phyloP scores from a whole-genome alignment of 2,113 vertebrate species.

The Zosterops pallidus region DNA sequence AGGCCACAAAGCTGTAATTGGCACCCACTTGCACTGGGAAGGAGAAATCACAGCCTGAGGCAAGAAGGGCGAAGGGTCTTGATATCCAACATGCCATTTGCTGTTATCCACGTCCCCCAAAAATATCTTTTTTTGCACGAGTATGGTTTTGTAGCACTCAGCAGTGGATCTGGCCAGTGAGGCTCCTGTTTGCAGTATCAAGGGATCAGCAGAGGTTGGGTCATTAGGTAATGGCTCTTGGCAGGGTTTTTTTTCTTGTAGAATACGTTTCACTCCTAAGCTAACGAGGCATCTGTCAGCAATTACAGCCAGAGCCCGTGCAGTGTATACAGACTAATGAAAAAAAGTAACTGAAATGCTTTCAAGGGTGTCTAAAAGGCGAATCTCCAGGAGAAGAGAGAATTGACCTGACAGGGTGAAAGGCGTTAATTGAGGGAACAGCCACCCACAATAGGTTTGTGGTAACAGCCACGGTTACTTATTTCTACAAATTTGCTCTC shows the following conservation, averaged over 20 bases:
- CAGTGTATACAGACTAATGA: neutral
- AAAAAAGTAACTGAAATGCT: neutral
- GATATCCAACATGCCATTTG: neutral
- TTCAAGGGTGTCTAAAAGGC: neutral
- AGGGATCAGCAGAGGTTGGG: neutral
- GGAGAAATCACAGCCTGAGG: neutral
- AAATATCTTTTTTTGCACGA: neutral
- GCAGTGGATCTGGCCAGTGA: neutral
- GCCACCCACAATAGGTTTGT: neutral
- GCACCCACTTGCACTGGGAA: neutral
- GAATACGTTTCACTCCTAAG: neutral
- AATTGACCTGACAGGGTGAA: neutral
- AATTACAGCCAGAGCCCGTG: neutral
- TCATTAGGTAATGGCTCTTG: constrained; percentile 28
- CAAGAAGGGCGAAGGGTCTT: neutral
- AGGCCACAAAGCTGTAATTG: neutral
- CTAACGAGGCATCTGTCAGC: constrained; percentile 15
- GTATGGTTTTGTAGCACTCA: neutral
- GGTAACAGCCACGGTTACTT: neutral
- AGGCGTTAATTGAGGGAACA: neutral
- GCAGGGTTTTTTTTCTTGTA: neutral
- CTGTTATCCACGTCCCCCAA: neutral
- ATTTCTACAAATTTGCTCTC: neutral
- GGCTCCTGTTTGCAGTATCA: neutral
- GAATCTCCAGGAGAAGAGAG: neutral